phyloP scores from a whole-genome alignment of 2,888 invertebrate genomes.

The Caradrina kadenii region DNA sequence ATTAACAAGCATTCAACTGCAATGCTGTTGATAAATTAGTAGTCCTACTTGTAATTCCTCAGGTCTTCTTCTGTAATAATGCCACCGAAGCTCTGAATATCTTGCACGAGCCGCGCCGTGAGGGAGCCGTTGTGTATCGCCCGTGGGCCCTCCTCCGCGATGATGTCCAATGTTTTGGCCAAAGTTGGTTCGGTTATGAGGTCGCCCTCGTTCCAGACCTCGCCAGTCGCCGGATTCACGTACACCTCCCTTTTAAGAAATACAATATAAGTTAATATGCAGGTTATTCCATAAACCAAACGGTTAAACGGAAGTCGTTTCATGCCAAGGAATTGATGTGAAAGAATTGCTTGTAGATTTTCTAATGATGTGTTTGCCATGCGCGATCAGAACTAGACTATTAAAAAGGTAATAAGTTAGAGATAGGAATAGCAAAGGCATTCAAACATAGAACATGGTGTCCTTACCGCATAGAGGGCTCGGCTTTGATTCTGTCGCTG shows the following conservation, averaged over 20 bases:
- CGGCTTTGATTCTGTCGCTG: conserved; percentile 88
- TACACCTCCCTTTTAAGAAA: conserved; percentile 86
- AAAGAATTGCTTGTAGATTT: neutral
- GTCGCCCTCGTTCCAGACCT: conserved; percentile 92
- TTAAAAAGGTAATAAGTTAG: too few relatives aligned
- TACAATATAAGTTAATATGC: neutral
- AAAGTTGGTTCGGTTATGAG: conserved; percentile 91
- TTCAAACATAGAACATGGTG: neutral
- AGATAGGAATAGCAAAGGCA: neutral
- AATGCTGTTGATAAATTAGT: neutral
- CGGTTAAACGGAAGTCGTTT: neutral
- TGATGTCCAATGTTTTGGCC: conserved; percentile 92
- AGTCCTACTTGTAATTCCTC: conserved; percentile 91
- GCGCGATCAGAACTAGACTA: neutral
- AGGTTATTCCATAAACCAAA: neutral
- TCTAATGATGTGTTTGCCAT: neutral
- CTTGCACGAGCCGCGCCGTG: conserved; percentile 92
- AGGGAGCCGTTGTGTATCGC: conserved; percentile 94
- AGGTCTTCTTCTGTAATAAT: conserved; percentile 95
- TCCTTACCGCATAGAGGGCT: conserved; percentile 90
- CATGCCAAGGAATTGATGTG: neutral
- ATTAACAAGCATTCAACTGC: neutral
- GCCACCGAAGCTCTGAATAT: conserved; percentile 93
- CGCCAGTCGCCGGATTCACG: conserved; percentile 91
- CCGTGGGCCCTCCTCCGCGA: conserved; percentile 92